phyloP scores from a whole-genome alignment of 2,797 vertebrate species.

The Cynopterus sphinx region DNA sequence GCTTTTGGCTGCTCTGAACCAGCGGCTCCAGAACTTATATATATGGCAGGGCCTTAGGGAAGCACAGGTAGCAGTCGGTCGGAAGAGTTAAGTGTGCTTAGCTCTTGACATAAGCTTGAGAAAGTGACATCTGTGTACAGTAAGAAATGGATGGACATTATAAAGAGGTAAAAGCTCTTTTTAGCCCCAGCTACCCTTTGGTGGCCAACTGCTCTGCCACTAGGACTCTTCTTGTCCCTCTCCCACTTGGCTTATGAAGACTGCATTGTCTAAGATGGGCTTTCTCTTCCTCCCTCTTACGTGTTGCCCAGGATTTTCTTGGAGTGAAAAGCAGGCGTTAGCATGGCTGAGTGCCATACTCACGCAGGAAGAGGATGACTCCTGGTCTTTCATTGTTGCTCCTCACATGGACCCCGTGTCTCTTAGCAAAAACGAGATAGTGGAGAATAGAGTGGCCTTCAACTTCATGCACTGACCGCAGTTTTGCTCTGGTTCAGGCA shows the following conservation, averaged over 20 bases:
- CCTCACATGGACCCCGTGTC: not conserved
- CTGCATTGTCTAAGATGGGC: not conserved
- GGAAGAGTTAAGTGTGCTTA: slow-evolving; percentile 18
- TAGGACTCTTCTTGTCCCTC: not conserved
- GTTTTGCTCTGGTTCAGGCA: not conserved
- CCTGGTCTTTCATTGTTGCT: not conserved
- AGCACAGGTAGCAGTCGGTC: not conserved
- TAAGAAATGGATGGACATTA: not conserved
- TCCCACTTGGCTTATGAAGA: not conserved
- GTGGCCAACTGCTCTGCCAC: not conserved
- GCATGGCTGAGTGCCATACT: too few species aligned
- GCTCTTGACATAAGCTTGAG: not conserved
- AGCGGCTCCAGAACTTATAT: not conserved
- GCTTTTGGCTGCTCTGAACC: not conserved
- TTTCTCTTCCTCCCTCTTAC: not conserved
- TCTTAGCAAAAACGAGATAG: not conserved
- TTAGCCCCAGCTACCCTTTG: not conserved
- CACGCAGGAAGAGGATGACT: not conserved
- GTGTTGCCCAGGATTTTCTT: not conserved
- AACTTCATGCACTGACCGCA: not conserved
- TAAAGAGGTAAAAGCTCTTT: not conserved
- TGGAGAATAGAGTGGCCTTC: not conserved
- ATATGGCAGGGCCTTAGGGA: not conserved
- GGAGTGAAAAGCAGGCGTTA: not conserved
- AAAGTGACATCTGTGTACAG: not conserved